Base-by-base conservation (phyloP, 1,140 invertebrate species). In the Nymphalis io region DNA sequence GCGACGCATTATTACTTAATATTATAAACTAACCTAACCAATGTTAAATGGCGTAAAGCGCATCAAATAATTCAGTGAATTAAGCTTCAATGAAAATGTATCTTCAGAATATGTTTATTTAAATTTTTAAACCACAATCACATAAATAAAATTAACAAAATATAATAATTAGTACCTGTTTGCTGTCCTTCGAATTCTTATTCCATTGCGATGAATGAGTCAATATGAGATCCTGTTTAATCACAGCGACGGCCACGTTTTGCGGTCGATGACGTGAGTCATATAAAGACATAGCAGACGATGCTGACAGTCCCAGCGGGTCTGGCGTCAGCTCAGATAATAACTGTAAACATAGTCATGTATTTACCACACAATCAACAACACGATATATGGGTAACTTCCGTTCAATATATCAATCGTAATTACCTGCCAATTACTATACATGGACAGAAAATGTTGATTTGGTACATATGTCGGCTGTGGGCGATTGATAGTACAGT, bases 391-490 rank as follows among this genome's bases (percentile, higher is more conserved):
- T 55, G 27, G 27, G 27, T 33, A 4, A 61, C 46, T 44, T 16
- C 57, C 21, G 69, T 70, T 59, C 61, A 68, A 61, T 51, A 70
- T 6, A 46, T 48, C 13, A 42, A 53, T 58, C 58, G 61, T 80
- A 84, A 73, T 86, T 86, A 92, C 92, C 91, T 97, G 95, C 98
- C 98, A 99, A 85, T 99, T 98, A 11, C 97, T 98, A 82, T 99
- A 99, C 98, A 99, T 99, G 15, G 98, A 99, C 44, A 99, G 91
- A 78, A 96, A 97, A 73, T 97, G 95, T 86, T 98, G 96, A 82
- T 97, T 96, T 0, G 94, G 95, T 44, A 99, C 97, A 85, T 98
- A 99, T 92, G 98, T 98, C 0, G 98, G 98, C 86, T 99, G 98
- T 0, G 97, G 96, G 73, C 97, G 94, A 84, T 98, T 98, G 18